phyloP scores from a whole-genome alignment of 1,140 invertebrate genomes.

The Drosophila punjabiensis region DNA sequence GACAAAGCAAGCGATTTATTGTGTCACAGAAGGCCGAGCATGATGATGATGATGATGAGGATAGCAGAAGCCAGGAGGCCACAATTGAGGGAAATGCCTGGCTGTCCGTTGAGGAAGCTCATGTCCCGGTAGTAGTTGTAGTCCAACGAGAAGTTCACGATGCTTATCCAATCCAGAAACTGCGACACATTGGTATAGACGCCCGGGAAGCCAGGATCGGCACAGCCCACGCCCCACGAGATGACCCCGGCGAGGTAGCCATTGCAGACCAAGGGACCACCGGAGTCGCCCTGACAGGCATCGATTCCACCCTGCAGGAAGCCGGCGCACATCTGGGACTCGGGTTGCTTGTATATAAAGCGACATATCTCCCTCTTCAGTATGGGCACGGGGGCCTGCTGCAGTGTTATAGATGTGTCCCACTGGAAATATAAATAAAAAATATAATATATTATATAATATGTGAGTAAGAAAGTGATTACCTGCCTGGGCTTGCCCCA shows the following conservation, averaged over 20 bases:
- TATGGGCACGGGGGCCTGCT: conserved; percentile 50
- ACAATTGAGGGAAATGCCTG: background rate
- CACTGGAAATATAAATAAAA: background rate
- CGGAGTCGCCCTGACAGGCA: conserved; percentile 86
- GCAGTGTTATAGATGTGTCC: conserved; percentile 18
- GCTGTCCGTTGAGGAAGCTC: background rate
- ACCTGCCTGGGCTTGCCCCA: conserved; percentile 50
- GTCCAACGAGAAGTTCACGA: conserved; percentile 19
- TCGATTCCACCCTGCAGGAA: conserved; percentile 63
- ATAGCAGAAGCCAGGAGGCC: background rate
- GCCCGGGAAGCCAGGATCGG: conserved; percentile 87
- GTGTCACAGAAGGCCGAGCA: conserved; percentile 2
- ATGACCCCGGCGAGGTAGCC: conserved; percentile 88
- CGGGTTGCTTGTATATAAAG: conserved; percentile 43
- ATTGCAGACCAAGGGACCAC: conserved; percentile 87
- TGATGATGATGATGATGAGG: background rate
- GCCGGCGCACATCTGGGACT: conserved; percentile 68
- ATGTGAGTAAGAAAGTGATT: background rate
- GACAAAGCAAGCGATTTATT: conserved; percentile 34
- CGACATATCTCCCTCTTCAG: conserved; percentile 29
- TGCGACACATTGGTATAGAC: conserved; percentile 89
- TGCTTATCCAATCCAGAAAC: conserved; percentile 87
- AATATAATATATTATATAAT: background rate
- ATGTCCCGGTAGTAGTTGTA: background rate
- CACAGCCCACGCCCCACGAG: conserved; percentile 91